Evolutionary conservation across 2,113 vertebrate species (phyloP), one percentile per base, ranked within the genome.

Genomic region (Phoenicopterus ruber): DNA sequence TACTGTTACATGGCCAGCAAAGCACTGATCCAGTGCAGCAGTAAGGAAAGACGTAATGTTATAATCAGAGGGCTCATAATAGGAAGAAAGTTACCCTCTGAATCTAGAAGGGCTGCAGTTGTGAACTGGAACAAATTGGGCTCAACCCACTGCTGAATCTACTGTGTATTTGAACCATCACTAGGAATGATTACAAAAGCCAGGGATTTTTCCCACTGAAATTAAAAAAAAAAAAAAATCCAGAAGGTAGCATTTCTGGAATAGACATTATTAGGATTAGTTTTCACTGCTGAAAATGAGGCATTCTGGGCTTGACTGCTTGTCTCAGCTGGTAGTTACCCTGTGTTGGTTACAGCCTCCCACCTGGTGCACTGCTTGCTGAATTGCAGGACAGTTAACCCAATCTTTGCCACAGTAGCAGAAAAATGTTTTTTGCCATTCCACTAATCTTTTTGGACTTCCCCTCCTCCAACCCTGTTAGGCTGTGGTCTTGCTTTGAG

Each of bases 181-280:
- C 46, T 21, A 31, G 42, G 49, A 73, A 50, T 1, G 10, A 55
- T 20, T 34, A 36, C 22, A 71, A 57, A 82, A 62, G 32, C 6
- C 70, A 69, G 15, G 2, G 0, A 1, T 18, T 46, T 26, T 47
- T 7, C 22, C 22, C 1, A 7, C 17, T 9, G 20, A 46, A 70
- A 61, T 20, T 22, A 31, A n/a, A n/a, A 9, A 40, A 40, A 40
- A 21, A 76, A 50, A 25, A 19, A 14, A 46, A 14, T 25, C 13
- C 19, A 54, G 36, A 17, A 4, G 9, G 42, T 26, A 87, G 63
- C 21, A 31, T 22, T 70, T 59, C 17, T 25, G 10, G 25, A 63
- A 28, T 11, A 73, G 46, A 17, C 34, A 25, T 36, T 10, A 38
- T 7, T 10, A 55, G 67, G 24, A 50, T 46, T 49, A 21, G 22